These are phyloP conservation scores for Pseudopodoces humilis DNA, from an alignment of 2,113 vertebrate genomes.

Conservation along the genomic window DNA sequence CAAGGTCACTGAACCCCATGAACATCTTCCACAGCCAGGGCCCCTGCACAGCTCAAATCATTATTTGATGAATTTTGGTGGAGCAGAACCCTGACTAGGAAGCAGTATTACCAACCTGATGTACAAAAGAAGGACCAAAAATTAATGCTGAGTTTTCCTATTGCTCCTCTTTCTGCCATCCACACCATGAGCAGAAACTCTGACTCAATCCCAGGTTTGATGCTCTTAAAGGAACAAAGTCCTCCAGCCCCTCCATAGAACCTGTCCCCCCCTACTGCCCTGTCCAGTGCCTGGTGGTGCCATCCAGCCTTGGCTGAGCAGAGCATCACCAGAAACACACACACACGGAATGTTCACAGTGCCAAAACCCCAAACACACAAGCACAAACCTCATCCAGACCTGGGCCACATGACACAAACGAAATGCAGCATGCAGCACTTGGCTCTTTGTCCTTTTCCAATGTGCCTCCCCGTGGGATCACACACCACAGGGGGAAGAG, in stretches of 20 bases:
- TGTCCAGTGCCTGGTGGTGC: background rate
- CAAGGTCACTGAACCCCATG: background rate
- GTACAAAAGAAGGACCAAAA: background rate
- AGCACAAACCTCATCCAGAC: background rate
- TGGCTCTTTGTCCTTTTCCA: background rate
- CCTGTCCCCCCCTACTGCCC: background rate
- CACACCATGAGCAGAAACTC: background rate
- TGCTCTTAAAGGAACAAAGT: background rate
- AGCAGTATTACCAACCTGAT: background rate
- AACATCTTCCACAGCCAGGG: background rate
- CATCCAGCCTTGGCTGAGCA: background rate
- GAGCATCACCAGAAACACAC: background rate
- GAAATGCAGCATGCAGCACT: background rate
- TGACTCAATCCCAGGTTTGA: accelerated
- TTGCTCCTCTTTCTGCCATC: background rate
- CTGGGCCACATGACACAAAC: background rate
- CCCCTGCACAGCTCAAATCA: background rate
- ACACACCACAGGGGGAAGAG: background rate
- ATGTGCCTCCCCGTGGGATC: accelerated
- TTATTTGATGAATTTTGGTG: background rate
- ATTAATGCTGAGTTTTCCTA: background rate
- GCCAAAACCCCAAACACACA: background rate
- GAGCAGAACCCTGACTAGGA: background rate
- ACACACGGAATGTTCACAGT: accelerated
- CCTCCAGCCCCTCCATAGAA: background rate